Evolutionary conservation across 2,113 vertebrate species (phyloP).

Genomic region (Entomyzon cyanotis): DNA sequence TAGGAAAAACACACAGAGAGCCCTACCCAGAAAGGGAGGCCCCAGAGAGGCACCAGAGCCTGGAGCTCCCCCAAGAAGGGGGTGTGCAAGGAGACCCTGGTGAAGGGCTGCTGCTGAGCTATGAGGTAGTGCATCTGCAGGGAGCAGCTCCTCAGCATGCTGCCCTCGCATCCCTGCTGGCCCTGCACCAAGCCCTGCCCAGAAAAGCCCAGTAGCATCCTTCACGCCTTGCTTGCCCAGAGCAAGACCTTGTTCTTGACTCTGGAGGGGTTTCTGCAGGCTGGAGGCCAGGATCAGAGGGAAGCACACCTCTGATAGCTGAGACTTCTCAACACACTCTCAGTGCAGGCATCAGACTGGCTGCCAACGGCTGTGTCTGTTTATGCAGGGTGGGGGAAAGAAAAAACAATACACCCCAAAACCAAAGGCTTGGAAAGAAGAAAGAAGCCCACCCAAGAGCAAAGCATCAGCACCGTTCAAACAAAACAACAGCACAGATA

Average conservation of each 20-base stretch:
- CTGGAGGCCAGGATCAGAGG: background rate
- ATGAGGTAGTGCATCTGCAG: background rate
- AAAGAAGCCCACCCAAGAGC: conserved; percentile 59
- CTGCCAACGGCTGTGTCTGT: conserved; percentile 22
- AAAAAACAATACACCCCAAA: conserved; percentile 55
- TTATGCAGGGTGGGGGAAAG: conserved; percentile 17
- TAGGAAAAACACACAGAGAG: background rate
- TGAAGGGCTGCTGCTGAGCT: background rate
- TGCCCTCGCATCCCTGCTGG: background rate
- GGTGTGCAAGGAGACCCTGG: background rate
- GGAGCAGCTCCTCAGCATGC: background rate
- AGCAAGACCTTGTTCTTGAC: background rate
- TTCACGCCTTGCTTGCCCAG: accelerated
- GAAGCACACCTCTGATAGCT: background rate
- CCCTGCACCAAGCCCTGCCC: background rate
- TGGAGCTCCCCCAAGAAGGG: background rate
- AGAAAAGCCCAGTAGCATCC: background rate
- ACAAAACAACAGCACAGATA: conserved; percentile 33
- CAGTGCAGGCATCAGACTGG: background rate
- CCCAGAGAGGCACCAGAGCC: background rate
- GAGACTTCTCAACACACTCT: background rate
- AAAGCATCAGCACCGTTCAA: conserved; percentile 30
- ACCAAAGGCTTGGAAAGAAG: conserved; percentile 45
- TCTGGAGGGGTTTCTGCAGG: background rate
- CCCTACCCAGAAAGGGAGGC: background rate